phyloP scores from a whole-genome alignment of 2,113 vertebrate genomes.

The Scolopax mira region DNA sequence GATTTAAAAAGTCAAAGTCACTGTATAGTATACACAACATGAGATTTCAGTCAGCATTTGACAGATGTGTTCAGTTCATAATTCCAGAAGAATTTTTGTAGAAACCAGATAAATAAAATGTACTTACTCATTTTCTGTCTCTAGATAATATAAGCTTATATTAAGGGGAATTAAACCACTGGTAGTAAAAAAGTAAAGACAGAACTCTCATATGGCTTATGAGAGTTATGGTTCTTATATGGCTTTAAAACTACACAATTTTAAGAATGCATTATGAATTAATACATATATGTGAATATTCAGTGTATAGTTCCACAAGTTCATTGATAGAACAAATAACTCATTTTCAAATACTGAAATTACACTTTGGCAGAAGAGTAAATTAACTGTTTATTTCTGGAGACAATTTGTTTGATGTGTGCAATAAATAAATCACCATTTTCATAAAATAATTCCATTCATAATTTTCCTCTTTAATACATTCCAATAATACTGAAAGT shows the following conservation, averaged over 20 bases:
- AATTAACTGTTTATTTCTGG: slow-evolving; percentile 55
- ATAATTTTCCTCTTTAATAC: slow-evolving; percentile 46
- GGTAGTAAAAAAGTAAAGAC: not conserved
- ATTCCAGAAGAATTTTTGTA: not conserved
- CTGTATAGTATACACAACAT: not conserved
- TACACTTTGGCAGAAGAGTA: slow-evolving; percentile 18
- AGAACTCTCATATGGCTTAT: not conserved
- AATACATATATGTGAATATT: not conserved
- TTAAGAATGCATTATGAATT: not conserved
- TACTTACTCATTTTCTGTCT: not conserved
- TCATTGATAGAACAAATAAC: not conserved
- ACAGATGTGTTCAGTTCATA: not conserved
- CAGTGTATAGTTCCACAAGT: not conserved
- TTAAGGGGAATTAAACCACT: not conserved
- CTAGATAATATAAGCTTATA: slow-evolving; percentile 15
- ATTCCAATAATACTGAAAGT: slow-evolving; percentile 11
- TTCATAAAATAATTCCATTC: slow-evolving; percentile 25
- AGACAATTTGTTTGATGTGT: slow-evolving; percentile 1
- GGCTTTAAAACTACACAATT: not conserved
- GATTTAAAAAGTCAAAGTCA: not conserved
- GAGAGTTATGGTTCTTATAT: not conserved
- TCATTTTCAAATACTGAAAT: slow-evolving; percentile 44
- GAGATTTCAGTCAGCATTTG: not conserved
- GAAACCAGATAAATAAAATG: not conserved
- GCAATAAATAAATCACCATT: slow-evolving; percentile 52